Base-by-base conservation (phyloP, 1,140 invertebrate genomes). In the Cherax quadricarinatus region DNA sequence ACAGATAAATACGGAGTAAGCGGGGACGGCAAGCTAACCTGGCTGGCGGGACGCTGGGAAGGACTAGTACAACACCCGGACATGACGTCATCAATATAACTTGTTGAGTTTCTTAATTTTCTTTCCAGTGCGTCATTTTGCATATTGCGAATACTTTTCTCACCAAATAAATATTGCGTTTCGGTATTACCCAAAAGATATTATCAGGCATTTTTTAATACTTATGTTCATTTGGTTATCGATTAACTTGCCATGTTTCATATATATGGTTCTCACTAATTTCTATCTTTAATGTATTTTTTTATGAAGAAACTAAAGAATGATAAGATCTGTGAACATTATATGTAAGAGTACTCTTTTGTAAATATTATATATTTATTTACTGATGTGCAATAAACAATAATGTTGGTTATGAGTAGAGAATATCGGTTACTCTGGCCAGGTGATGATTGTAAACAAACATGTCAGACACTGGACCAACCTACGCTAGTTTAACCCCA, bases 401-500 rank as follows among this genome's bases (percentile, higher is more conserved):
- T 70, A 5, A 16, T 66, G 49, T 78, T 21, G 80, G n/a, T 82
- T 60, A 83, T 75, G 21, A 30, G 48, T 62, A 88, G n/a, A 53
- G 75, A 60, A 21, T 84, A 62, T 84, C 82, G 78, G 18, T 49
- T 90, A 83, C 30, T 70, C 16, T 53, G 49, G 79, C 53, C 66
- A 53, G 51, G 51, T 75, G 60, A 78, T 84, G 24, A 51, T 4
- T 66, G 60, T 24, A 62, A 53, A 41, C 86, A 89, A 89, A 88
- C 73, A 93, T 93, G 93, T 79, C 88, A 49, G 93, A 93, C 53
- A 24, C 82, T n/a, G 82, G 86, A 48, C 93, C 93, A 12, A 94
- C 93, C 1, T 94, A 94, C 60, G 93, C 93, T 14, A 92, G 92
- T 24, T 79, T 94, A 18, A 90, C 93, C 10, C 93, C 92, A 24